phyloP scores from a whole-genome alignment of 2,888 invertebrate species.

The Andrena minutula region DNA sequence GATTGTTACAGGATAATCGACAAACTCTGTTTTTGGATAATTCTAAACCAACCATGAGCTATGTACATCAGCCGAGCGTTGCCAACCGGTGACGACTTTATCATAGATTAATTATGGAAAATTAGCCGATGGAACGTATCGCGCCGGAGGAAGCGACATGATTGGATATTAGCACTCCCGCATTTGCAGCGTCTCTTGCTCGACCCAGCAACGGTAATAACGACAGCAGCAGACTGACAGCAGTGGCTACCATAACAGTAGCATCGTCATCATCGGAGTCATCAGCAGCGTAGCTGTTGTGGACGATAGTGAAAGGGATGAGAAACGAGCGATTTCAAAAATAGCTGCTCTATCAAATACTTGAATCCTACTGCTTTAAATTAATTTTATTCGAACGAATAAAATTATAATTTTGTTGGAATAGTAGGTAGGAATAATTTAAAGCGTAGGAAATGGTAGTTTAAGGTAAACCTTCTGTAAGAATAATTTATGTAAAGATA shows the following conservation, averaged over 20 bases:
- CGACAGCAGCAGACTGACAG: constrained; percentile 38
- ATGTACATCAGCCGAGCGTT: constrained; percentile 18
- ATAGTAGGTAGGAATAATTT: background rate
- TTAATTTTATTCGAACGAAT: background rate
- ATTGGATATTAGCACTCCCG: constrained; percentile 79
- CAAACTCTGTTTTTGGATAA: constrained; percentile 28
- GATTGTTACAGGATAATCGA: constrained; percentile 22
- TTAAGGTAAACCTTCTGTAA: background rate
- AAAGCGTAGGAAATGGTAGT: background rate
- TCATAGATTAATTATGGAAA: constrained; percentile 77
- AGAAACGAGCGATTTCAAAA: constrained; percentile 9
- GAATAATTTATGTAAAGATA: background rate
- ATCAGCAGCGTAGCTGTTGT: constrained; percentile 49
- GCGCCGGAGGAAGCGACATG: constrained; percentile 74
- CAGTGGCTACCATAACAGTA: constrained; percentile 38
- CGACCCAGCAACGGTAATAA: constrained; percentile 36
- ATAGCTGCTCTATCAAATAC: background rate
- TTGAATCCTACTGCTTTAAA: background rate
- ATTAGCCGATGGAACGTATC: constrained; percentile 75
- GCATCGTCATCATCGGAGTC: constrained; percentile 57
- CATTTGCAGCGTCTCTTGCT: constrained; percentile 63
- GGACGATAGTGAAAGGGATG: constrained; percentile 20
- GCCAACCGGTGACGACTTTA: constrained; percentile 66
- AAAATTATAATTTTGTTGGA: background rate
- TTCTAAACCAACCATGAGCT: constrained; percentile 28